Conservation (phyloP, 2,113 vertebrate genomes). For the Mohoua ochrocephala region DNA sequence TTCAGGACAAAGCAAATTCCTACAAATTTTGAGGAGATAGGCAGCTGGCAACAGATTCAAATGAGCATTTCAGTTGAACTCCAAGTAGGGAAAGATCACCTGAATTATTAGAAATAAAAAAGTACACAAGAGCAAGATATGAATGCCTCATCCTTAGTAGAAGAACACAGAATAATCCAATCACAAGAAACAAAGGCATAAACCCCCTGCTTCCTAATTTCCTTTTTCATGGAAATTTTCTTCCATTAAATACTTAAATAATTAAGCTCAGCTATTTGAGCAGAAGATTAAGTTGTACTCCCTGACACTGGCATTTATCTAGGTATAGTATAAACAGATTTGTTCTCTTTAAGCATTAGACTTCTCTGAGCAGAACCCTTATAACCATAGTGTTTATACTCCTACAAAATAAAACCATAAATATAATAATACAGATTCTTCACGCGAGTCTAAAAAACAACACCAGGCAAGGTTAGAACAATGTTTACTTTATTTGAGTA, state of each 20-base stretch:
- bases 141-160: neutral
- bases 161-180: neutral
- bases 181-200: neutral
- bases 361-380: neutral
- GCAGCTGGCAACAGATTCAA: neutral
- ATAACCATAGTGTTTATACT: neutral
- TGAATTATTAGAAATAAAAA: neutral
- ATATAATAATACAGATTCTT: neutral
- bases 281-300: neutral
- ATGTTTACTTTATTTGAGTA: conserved; percentile 20
- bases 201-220: neutral
- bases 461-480: neutral
- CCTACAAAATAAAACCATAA: conserved; percentile 14
- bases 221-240: neutral
- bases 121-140: neutral
- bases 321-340: neutral
- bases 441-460: neutral
- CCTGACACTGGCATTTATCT: neutral
- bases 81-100: neutral
- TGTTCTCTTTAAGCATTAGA: neutral
- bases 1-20: neutral
- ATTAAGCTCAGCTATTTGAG: neutral
- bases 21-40: neutral
- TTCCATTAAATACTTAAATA: neutral
- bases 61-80: neutral